Conservation (phyloP, 2,888 invertebrate species). For the Caenorhabditis macrosperma region DNA sequence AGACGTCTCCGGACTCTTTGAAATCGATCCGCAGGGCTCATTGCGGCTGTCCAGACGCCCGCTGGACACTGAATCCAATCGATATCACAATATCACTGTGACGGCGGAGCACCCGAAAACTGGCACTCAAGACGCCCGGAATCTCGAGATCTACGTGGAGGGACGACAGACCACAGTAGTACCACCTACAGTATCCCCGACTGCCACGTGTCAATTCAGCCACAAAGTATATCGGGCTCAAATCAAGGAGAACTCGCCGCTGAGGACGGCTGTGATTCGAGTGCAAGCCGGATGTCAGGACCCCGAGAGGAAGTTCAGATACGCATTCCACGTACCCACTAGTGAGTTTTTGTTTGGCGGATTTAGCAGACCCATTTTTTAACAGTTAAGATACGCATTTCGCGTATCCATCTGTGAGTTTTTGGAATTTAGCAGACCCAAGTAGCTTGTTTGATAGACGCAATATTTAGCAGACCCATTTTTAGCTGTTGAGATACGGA, state of each 20-base stretch:
- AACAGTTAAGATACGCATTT: too few species aligned
- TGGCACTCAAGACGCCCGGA: neutral
- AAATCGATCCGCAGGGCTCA: slow-evolving; percentile 64
- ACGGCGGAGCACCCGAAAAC: slow-evolving; percentile 58
- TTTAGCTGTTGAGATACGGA: too few species aligned
- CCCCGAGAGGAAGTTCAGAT: slow-evolving; percentile 37
- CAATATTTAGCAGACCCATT: too few species aligned
- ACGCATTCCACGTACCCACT: slow-evolving; percentile 48
- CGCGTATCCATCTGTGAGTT: neutral
- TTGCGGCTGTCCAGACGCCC: slow-evolving; percentile 67
- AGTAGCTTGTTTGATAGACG: too few species aligned
- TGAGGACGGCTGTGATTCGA: slow-evolving; percentile 54
- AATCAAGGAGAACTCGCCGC: slow-evolving; percentile 69
- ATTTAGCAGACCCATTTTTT: too few species aligned
- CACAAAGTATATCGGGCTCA: slow-evolving; percentile 73
- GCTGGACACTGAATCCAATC: slow-evolving; percentile 62
- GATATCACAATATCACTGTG: slow-evolving; percentile 67
- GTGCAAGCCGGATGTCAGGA: slow-evolving; percentile 62
- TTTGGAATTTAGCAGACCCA: neutral
- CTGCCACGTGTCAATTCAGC: slow-evolving; percentile 62
- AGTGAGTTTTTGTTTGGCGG: slow-evolving; percentile 26
- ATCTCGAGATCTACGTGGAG: slow-evolving; percentile 65
- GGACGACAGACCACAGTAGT: slow-evolving; percentile 8
- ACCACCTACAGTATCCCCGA: neutral
- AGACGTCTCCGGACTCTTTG: slow-evolving; percentile 23